These are phyloP conservation scores for Etheostoma perlongum DNA, from an alignment of 2,797 vertebrate species.

Conservation along the genomic window DNA sequence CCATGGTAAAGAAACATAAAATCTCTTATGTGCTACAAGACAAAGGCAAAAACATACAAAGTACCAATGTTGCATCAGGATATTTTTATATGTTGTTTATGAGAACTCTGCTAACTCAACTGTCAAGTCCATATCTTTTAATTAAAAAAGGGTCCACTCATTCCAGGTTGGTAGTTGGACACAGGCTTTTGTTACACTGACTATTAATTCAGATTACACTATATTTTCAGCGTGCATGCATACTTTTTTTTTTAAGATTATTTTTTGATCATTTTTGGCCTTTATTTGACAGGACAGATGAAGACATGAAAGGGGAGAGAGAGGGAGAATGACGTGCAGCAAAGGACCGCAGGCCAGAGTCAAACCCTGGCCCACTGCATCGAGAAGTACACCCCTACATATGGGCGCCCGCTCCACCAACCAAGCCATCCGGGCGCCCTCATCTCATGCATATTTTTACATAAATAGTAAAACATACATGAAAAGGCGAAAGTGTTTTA, in stretches of 20 bases:
- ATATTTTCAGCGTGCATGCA: constrained; percentile 12
- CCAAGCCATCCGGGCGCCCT: too few relatives aligned
- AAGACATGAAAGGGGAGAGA: too few relatives aligned
- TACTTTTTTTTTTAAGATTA: too few relatives aligned
- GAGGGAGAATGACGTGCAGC: too few relatives aligned
- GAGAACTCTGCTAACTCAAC: neutral
- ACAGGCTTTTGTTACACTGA: neutral
- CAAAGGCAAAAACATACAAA: neutral
- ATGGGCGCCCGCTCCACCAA: too few relatives aligned
- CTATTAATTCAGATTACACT: neutral
- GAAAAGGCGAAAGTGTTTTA: constrained; percentile 39
- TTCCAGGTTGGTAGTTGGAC: neutral
- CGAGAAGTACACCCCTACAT: too few relatives aligned
- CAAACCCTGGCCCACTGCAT: too few relatives aligned
- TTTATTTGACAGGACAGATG: too few relatives aligned
- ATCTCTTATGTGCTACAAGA: neutral
- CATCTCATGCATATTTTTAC: neutral
- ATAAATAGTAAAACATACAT: constrained; percentile 14
- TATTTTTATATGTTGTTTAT: neutral
- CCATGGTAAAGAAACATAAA: neutral
- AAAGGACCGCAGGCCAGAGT: too few relatives aligned
- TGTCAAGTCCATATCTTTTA: neutral
- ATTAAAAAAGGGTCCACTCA: neutral
- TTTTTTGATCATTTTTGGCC: too few relatives aligned
- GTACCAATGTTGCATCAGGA: neutral